phyloP scores from a whole-genome alignment of 2,797 vertebrate genomes.

The Chelon auratus region DNA sequence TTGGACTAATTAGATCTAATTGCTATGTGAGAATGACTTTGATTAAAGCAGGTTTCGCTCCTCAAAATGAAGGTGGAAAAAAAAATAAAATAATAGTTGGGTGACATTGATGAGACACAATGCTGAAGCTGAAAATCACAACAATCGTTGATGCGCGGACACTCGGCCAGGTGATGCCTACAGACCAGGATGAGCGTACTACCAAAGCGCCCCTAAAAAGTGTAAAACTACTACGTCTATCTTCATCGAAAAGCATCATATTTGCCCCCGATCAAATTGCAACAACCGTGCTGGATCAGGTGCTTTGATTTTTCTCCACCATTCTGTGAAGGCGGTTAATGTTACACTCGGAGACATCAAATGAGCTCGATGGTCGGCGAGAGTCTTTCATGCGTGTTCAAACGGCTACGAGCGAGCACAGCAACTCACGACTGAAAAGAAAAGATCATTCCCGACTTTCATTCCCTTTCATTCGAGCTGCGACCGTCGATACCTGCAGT shows the following conservation, averaged over 20 bases:
- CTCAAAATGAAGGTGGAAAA: constrained; percentile 72
- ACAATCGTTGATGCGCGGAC: constrained; percentile 37
- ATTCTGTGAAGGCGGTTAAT: constrained; percentile 65
- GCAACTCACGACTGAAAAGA: constrained; percentile 33
- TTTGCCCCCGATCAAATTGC: constrained; percentile 63
- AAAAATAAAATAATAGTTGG: constrained; percentile 72
- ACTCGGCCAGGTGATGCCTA: background rate
- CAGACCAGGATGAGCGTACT: background rate
- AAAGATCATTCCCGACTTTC: constrained; percentile 57
- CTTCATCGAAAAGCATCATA: constrained; percentile 53
- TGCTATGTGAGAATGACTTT: constrained; percentile 89
- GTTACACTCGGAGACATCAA: constrained; percentile 71
- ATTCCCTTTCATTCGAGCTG: constrained; percentile 62
- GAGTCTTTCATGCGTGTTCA: constrained; percentile 77
- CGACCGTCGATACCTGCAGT: constrained; percentile 74
- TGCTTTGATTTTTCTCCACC: constrained; percentile 68
- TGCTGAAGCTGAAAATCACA: constrained; percentile 59
- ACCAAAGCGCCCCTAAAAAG: constrained; percentile 31
- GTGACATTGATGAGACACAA: constrained; percentile 70
- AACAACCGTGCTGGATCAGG: constrained; percentile 64
- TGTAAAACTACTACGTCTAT: constrained; percentile 61
- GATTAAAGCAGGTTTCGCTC: constrained; percentile 89
- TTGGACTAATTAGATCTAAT: constrained; percentile 91
- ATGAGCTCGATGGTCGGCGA: constrained; percentile 68
- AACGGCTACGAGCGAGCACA: constrained; percentile 67